Percentiles rank a stretch among this genome's conserved stretches.
Evolutionary conservation across 2,888 invertebrate genomes (phyloP).

Genomic region (Lepidochitona cinerea): DNA sequence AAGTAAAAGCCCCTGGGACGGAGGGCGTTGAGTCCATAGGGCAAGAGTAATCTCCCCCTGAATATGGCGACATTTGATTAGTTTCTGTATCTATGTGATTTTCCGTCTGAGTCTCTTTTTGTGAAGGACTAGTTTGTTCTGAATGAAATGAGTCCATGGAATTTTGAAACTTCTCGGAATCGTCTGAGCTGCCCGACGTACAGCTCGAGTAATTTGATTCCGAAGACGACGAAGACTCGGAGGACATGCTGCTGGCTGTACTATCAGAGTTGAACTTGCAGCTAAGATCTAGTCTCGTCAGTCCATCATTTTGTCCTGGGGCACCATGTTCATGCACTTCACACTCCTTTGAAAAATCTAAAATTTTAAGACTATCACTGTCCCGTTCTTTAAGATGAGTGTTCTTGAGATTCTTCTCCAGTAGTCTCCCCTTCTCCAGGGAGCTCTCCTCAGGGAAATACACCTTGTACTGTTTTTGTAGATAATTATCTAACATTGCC

Average conservation of each 20-base stretch:
- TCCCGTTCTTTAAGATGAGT: not conserved
- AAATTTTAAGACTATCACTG: not conserved
- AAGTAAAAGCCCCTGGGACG: not conserved
- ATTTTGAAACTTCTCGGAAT: not conserved
- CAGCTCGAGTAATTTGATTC: not conserved
- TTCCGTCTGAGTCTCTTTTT: too few relatives aligned
- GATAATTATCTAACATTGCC: slow-evolving; percentile 80
- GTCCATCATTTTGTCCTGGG: not conserved
- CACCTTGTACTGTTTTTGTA: slow-evolving; percentile 71
- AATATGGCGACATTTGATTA: too few relatives aligned
- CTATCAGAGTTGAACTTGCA: not conserved
- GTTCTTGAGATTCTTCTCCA: not conserved
- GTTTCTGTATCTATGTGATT: too few relatives aligned
- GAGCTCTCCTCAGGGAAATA: not conserved
- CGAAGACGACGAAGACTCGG: not conserved
- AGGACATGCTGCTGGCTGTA: not conserved
- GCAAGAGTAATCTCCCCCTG: too few relatives aligned
- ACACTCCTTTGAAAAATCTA: not conserved
- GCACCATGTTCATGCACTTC: not conserved
- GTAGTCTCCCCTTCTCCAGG: not conserved
- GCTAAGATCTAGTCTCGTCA: not conserved
- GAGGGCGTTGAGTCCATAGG: too few relatives aligned
- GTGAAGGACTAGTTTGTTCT: too few relatives aligned
- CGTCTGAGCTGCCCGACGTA: not conserved
- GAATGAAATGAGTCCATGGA: not conserved